Evolutionary conservation across 2,113 vertebrate genomes (phyloP).

Genomic region (Oreochromis niloticus): DNA sequence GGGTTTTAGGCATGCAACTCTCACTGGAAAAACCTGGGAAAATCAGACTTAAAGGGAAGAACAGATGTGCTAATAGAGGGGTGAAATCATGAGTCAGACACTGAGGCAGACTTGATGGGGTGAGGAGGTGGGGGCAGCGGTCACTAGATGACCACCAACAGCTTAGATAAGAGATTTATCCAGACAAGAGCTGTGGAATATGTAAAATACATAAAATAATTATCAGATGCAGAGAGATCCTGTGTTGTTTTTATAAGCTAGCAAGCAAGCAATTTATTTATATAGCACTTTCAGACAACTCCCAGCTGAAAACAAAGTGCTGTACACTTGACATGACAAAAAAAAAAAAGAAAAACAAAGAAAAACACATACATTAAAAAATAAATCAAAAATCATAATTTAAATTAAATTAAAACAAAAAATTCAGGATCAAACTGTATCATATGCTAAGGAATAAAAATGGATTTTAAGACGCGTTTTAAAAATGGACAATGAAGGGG

Average conservation of each 20-base stretch:
- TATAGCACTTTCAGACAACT: no score
- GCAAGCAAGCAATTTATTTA: no score
- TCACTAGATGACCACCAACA: background rate
- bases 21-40: background rate
- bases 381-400: no score
- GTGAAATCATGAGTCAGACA: background rate
- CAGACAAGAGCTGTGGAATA: background rate
- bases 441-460: no score
- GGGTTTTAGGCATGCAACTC: background rate
- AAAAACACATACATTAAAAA: no score
- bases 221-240: background rate
- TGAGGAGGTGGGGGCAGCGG: background rate
- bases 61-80: background rate
- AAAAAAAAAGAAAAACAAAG: no score
- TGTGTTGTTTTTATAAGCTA: background rate
- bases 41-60: background rate
- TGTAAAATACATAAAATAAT: background rate
- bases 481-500: no score
- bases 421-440: no score
- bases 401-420: no score
- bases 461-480: no score
- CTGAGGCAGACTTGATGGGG: background rate
- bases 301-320: no score
- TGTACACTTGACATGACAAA: no score
- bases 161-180: background rate